phyloP scores from a whole-genome alignment of 2,113 vertebrate species.

The Trogon surrucura region DNA sequence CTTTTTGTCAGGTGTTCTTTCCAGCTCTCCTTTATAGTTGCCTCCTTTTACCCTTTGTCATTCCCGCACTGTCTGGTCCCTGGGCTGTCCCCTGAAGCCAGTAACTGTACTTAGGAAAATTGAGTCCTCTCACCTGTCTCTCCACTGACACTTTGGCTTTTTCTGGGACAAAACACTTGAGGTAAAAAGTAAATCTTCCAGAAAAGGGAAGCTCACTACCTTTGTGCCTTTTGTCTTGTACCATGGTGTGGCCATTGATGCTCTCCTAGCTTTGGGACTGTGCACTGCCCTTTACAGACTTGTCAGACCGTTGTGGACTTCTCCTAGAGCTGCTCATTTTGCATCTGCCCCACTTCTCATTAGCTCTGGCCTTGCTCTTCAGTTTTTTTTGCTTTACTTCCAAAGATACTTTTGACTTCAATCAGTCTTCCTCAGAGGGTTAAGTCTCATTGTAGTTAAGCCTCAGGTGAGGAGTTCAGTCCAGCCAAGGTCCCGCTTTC shows the following conservation, averaged over 20 bases:
- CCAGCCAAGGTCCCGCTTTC: not conserved
- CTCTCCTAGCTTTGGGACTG: not conserved
- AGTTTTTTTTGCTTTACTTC: not conserved
- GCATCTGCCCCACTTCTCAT: not conserved
- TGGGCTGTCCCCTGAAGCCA: not conserved
- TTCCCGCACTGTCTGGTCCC: not conserved
- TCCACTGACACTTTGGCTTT: not conserved
- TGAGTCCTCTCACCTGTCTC: not conserved
- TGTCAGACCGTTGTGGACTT: not conserved
- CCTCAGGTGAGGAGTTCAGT: not conserved
- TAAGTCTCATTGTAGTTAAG: not conserved
- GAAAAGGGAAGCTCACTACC: accelerated
- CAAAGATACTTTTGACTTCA: not conserved
- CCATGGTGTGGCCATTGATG: no score
- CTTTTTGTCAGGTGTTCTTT: accelerated
- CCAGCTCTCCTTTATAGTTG: not conserved
- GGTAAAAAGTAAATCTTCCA: not conserved
- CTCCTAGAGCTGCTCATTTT: not conserved
- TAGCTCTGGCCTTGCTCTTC: not conserved
- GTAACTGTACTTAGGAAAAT: not conserved
- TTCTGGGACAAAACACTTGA: not conserved
- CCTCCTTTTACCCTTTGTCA: not conserved
- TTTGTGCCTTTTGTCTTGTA: not conserved
- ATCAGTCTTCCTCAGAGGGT: not conserved
- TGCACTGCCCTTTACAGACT: not conserved